Base-by-base conservation (phyloP, 2,888 invertebrate genomes). In the Agrilus biguttatus region DNA sequence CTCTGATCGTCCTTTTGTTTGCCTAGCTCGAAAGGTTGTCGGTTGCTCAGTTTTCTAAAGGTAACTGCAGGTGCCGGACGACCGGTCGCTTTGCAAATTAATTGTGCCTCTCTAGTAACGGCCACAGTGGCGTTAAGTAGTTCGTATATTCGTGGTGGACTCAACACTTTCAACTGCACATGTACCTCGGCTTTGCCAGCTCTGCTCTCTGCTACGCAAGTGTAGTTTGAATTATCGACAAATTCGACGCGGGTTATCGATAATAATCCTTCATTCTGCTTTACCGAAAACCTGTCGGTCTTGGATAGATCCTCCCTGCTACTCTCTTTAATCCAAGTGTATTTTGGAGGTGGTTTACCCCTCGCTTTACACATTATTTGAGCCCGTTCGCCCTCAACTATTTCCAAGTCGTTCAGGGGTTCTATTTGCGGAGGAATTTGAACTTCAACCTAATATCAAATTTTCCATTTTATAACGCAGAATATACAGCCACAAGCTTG, bases 271-370 rank as follows among this genome's bases (percentile, higher is more conserved):
- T 77, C 79, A 46, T 71, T 74, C 47, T 77, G 70, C 53, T 83
- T 78, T 0, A 87, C 86, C 36, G 72, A 70, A 56, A 80, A 83
- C 40, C 77, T 69, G 59, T 79, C 77, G 4, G 80, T 75, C 8
- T 68, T 73, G 8, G 80, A 77, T 42, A 90, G 70, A 63, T 89
- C 81, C 70, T 77, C 74, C 41, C 83, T 77, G 2, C 77, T 79
- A 41, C 76, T 69, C 45, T 78, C 73, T 55, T 85, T 83, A 44
- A 89, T 81, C 92, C 92, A 92, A 28, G 77, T 77, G 58, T 83
- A 87, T 44, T 73, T 76, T 37, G 92, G 91, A 13, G 78, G 77
- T 2, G 92, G 92, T 61, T 89, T 90, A 14, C 90, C 91, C 35
- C 70, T 75, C 0, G 88, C 90, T 52, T 75, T 75, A 61, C 92